Evolutionary conservation across 2,797 vertebrate genomes (phyloP).

Genomic region (Rhinella marina): DNA sequence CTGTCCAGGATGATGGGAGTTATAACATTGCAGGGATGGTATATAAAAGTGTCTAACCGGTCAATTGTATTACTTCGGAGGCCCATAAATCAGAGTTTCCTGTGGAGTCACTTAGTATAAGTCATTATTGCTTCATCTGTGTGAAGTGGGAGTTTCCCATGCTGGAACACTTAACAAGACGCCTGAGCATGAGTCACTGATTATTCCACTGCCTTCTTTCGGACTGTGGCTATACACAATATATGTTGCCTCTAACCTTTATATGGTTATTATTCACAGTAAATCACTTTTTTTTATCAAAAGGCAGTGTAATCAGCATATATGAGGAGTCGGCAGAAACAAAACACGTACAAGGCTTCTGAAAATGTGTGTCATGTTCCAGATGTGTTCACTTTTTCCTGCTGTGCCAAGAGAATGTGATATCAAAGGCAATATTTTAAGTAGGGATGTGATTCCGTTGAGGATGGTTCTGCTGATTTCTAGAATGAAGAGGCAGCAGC

Average conservation of each 20-base stretch:
- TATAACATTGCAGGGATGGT: background rate
- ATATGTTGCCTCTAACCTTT: background rate
- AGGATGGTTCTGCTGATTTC: background rate
- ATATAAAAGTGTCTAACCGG: conserved; percentile 11
- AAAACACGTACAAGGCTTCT: background rate
- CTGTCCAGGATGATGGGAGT: background rate
- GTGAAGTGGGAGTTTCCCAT: conserved; percentile 58
- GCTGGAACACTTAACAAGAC: conserved; percentile 52
- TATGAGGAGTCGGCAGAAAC: background rate
- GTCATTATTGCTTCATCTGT: conserved; percentile 54
- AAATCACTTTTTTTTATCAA: background rate
- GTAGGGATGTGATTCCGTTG: too few species aligned
- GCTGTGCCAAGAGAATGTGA: too few species aligned
- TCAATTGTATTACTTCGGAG: conserved; percentile 32
- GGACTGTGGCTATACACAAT: conserved; percentile 28
- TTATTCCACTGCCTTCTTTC: conserved; percentile 54
- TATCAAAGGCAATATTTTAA: too few species aligned
- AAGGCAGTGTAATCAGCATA: background rate
- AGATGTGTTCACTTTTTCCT: background rate
- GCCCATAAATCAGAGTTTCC: conserved; percentile 51
- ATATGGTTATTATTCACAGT: background rate
- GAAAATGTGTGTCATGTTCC: background rate
- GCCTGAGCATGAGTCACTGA: conserved; percentile 51
- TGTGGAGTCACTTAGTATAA: conserved; percentile 32
- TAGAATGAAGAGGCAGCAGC: background rate